Percentiles rank a stretch among this genome's conserved stretches.
Evolutionary conservation across 2,113 vertebrate species (phyloP).

Genomic region (Ochotona curzoniae): DNA sequence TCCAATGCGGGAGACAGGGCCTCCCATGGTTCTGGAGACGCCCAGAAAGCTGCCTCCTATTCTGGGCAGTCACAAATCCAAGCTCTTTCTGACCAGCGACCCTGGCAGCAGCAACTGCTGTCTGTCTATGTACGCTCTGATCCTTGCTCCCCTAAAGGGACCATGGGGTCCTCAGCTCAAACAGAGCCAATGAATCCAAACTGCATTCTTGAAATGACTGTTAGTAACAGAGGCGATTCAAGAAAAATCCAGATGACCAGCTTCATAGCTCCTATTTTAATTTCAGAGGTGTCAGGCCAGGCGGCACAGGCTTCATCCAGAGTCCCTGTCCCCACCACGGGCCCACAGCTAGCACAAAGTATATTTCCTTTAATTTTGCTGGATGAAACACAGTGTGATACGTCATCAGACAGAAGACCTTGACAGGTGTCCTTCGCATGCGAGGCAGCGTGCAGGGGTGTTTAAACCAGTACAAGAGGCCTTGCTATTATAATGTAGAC

Average conservation of each 20-base stretch:
- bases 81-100: not conserved
- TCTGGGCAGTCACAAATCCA: not conserved
- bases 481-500: not conserved
- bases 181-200: not conserved
- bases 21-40: not conserved
- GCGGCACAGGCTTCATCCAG: not conserved
- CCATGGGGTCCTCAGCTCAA: not conserved
- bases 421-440: not conserved
- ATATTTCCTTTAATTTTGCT: not conserved
- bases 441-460: not conserved
- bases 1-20: rapidly evolving
- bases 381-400: not conserved
- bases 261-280: not conserved
- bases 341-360: not conserved
- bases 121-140: not conserved
- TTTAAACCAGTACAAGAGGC: not conserved
- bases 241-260: not conserved
- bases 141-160: not conserved
- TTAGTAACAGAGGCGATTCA: not conserved
- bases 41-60: too few species aligned
- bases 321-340: not conserved
- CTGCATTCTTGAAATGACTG: not conserved
- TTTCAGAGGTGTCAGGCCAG: not conserved
- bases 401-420: not conserved
- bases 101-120: not conserved